Evolutionary conservation across 2,113 vertebrate genomes (phyloP).

Genomic region (Melanocharis versteri): DNA sequence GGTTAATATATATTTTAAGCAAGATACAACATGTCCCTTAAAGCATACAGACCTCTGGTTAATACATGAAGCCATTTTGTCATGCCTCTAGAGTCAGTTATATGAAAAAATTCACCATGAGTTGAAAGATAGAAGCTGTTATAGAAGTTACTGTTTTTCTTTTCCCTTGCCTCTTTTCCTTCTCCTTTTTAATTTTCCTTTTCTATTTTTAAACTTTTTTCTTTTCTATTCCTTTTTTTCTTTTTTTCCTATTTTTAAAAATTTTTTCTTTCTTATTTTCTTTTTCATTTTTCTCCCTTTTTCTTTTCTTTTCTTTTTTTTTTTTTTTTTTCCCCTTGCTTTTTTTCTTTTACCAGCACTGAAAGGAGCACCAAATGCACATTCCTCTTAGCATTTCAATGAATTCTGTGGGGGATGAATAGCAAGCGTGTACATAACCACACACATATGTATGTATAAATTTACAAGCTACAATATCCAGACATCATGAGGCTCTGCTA

Average conservation of each 20-base stretch:
- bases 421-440: conserved; percentile 72
- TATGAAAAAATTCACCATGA: background rate
- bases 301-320: rapidly evolving
- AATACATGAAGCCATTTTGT: background rate
- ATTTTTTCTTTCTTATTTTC: rapidly evolving
- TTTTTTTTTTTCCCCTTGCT: rapidly evolving
- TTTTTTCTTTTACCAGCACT: background rate
- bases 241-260: background rate
- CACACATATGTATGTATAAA: conserved; percentile 78
- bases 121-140: background rate
- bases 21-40: background rate
- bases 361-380: conserved; percentile 61
- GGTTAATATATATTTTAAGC: background rate
- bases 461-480: conserved; percentile 82
- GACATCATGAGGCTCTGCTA: conserved; percentile 74
- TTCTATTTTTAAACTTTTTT: background rate
- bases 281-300: rapidly evolving
- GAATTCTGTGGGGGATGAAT: conserved; percentile 66
- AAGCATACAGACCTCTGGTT: background rate
- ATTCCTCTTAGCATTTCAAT: conserved; percentile 66
- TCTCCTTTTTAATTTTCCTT: rapidly evolving
- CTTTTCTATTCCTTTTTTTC: background rate
- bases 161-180: background rate
- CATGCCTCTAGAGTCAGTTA: background rate
- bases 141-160: background rate